phyloP scores from a whole-genome alignment of 2,797 vertebrate species.

The Ptychobarbus kaznakovi region DNA sequence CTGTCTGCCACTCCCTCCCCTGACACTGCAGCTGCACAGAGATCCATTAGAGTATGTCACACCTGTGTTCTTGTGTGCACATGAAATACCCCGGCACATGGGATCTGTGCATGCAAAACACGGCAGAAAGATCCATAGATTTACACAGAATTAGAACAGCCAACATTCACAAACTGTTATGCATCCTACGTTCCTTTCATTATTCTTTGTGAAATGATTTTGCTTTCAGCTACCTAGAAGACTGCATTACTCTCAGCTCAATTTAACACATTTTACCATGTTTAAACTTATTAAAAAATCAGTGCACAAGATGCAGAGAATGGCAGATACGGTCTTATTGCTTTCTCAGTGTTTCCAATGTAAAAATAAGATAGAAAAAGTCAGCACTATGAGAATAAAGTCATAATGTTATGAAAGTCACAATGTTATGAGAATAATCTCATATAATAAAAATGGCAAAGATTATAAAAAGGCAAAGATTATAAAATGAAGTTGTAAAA shows the following conservation, averaged over 20 bases:
- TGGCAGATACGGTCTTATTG: neutral
- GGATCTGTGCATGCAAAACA: neutral
- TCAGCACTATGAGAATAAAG: neutral
- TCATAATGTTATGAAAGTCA: neutral
- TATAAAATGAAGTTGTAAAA: too few relatives aligned
- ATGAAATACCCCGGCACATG: neutral
- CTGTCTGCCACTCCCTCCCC: constrained; percentile 19
- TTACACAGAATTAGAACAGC: neutral
- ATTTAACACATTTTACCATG: neutral
- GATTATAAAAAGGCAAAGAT: too few relatives aligned
- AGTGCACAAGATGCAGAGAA: neutral
- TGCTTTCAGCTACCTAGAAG: neutral
- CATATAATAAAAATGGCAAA: neutral
- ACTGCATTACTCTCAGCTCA: neutral
- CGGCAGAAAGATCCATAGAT: neutral
- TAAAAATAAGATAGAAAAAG: neutral
- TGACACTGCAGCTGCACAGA: constrained; percentile 19
- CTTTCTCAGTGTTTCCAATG: neutral
- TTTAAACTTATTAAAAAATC: neutral
- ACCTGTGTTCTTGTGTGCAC: constrained; percentile 4
- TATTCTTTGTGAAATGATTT: neutral
- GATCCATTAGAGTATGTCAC: neutral
- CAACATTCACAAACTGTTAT: neutral
- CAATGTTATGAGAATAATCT: neutral
- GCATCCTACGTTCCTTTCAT: neutral